These are phyloP conservation scores for Psittacara wagleri DNA, from an alignment of 2,113 vertebrate species.

Conservation along the genomic window DNA sequence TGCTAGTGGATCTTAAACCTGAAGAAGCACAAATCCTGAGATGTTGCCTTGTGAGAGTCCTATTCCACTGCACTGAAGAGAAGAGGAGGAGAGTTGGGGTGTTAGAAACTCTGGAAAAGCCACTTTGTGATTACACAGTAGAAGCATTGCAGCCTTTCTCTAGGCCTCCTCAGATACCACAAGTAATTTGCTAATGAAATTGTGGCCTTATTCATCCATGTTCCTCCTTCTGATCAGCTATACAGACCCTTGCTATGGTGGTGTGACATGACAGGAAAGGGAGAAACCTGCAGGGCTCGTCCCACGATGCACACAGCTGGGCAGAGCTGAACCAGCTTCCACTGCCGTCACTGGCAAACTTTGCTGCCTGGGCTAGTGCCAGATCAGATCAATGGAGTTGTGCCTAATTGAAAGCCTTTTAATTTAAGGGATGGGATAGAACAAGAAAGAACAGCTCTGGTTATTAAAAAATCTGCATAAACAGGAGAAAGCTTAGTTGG, in stretches of 20 bases:
- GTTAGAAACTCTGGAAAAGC: neutral
- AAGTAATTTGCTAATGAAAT: neutral
- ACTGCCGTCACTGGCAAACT: neutral
- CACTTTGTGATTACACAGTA: neutral
- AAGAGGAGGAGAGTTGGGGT: neutral
- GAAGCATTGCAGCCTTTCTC: neutral
- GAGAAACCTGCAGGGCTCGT: neutral
- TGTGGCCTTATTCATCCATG: neutral
- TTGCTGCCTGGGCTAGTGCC: neutral
- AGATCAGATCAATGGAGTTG: neutral
- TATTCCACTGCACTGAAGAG: neutral
- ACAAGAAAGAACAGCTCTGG: slow-evolving; percentile 8
- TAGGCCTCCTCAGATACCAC: neutral
- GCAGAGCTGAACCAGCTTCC: neutral
- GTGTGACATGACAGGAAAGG: neutral
- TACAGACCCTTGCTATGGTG: neutral
- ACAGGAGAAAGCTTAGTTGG: neutral
- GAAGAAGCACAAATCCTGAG: neutral
- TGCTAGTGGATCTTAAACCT: neutral
- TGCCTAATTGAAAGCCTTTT: neutral
- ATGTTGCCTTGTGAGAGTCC: neutral
- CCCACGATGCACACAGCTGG: neutral
- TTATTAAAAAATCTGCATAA: neutral
- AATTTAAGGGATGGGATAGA: neutral
- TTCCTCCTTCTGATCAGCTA: neutral